Evolutionary conservation across 2,797 vertebrate species (phyloP).

Genomic region (Erpetoichthys calabaricus): DNA sequence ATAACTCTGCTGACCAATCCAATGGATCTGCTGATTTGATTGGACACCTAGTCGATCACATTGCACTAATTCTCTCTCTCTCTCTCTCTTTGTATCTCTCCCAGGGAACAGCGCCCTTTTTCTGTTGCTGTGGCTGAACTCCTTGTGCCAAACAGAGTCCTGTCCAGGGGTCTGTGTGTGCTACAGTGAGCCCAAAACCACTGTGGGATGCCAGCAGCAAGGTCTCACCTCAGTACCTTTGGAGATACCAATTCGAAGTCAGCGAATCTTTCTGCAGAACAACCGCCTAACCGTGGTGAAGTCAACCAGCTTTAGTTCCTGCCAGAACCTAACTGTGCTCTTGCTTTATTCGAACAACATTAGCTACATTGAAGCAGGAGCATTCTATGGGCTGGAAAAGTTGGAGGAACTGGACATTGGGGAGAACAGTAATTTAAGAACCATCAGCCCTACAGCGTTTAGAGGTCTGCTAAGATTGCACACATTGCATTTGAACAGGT

Average conservation of each 20-base stretch:
- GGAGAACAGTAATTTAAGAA: constrained; percentile 78
- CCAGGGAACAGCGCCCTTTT: constrained; percentile 79
- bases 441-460: constrained; percentile 77
- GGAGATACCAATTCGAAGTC: constrained; percentile 81
- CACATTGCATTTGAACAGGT: constrained; percentile 86
- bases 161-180: constrained; percentile 90
- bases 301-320: constrained; percentile 81
- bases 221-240: constrained; percentile 76
- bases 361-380: constrained; percentile 75
- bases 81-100: constrained; percentile 19
- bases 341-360: constrained; percentile 97
- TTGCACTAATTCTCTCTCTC: constrained; percentile 5
- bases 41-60: too few species aligned
- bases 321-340: constrained; percentile 87
- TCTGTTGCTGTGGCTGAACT: constrained; percentile 81
- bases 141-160: constrained; percentile 58
- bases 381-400: constrained; percentile 74
- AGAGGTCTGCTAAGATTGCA: constrained; percentile 78
- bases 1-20: too few species aligned
- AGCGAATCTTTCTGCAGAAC: constrained; percentile 90
- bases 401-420: constrained; percentile 93
- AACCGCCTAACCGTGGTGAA: constrained; percentile 77
- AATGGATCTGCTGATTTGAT: too few species aligned
- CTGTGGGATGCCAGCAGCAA: constrained; percentile 92
- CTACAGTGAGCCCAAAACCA: constrained; percentile 85